Evolutionary conservation across 2,888 invertebrate genomes (phyloP).

Genomic region (Prionchulus punctatus): DNA sequence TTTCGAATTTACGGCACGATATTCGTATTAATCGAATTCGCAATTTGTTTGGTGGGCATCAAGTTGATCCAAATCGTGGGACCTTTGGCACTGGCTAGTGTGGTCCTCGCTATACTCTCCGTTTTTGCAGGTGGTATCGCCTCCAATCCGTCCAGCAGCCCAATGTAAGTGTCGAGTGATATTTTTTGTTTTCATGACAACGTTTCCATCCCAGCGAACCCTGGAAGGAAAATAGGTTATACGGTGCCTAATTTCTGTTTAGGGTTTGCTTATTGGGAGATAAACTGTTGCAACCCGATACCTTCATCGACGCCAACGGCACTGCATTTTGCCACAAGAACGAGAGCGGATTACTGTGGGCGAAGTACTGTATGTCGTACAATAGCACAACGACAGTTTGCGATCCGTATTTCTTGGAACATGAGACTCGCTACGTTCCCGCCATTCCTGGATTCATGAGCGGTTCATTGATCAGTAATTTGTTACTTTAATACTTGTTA

Average conservation of each 20-base stretch:
- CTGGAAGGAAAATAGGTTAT: no score
- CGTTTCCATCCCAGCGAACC: no score
- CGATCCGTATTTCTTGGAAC: constrained; percentile 1
- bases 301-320: constrained; percentile 15
- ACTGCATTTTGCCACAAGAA: constrained; percentile 12
- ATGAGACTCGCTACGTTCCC: constrained; percentile 42
- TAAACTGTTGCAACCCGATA: constrained; percentile 47
- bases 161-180: constrained; percentile 30
- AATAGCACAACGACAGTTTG: background rate
- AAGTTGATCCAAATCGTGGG: constrained; percentile 98
- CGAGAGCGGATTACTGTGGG: constrained; percentile 22
- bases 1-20: constrained; percentile 88
- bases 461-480: constrained; percentile 70
- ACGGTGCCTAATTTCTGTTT: constrained; percentile 28
- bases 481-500: no score
- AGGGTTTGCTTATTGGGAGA: constrained; percentile 87
- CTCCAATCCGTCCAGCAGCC: constrained; percentile 62
- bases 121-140: constrained; percentile 89
- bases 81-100: constrained; percentile 83
- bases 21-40: constrained; percentile 71
- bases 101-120: constrained; percentile 80
- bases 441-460: constrained; percentile 83
- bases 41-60: constrained; percentile 72
- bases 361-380: background rate
- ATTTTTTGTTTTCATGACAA: background rate